Percentiles rank a stretch among this genome's conserved stretches.
Conservation (phyloP, 2,113 vertebrate species). For the Channa argus region DNA sequence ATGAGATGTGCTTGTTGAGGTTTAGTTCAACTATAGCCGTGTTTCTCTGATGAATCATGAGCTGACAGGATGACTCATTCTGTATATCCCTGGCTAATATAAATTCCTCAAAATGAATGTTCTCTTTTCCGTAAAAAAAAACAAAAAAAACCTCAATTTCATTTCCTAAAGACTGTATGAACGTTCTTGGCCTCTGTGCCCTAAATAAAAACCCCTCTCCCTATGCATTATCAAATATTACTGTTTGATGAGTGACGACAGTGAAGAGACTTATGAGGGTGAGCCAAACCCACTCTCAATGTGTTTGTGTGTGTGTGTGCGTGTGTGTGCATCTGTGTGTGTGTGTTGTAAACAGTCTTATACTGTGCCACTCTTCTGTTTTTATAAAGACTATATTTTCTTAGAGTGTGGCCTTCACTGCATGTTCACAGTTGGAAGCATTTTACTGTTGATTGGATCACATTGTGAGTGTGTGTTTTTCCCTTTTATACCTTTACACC, state of each 20-base stretch:
- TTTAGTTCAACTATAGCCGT: constrained; percentile 6
- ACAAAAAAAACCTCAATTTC: constrained; percentile 7
- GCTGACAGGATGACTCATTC: constrained; percentile 28
- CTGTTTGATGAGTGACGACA: constrained; percentile 37
- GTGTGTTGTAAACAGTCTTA: constrained; percentile 4
- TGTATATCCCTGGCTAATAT: constrained; percentile 8
- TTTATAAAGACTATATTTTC: constrained; percentile 54
- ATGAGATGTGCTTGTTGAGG: constrained; percentile 13
- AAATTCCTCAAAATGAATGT: constrained; percentile 28
- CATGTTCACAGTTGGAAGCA: constrained; percentile 37
- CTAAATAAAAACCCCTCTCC: constrained; percentile 26
- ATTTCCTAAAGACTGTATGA: constrained; percentile 21
- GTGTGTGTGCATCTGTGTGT: constrained; percentile 23
- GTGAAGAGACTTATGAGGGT: constrained; percentile 4
- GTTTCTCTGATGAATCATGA: constrained; percentile 28
- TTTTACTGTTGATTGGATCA: constrained; percentile 74
- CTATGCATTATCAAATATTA: constrained; percentile 19
- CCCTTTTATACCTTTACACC: constrained; percentile 21
- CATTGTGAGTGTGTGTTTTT: constrained; percentile 17
- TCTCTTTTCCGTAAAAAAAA: constrained; percentile 3
- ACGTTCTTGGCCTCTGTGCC: constrained; percentile 17
- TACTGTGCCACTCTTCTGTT: constrained; percentile 13
- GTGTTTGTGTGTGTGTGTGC: constrained; percentile 18
- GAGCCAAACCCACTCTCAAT: background rate
- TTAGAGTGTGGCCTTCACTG: constrained; percentile 46